Base-by-base conservation (phyloP, 2,113 vertebrate genomes). In the Kryptolebias marmoratus region DNA sequence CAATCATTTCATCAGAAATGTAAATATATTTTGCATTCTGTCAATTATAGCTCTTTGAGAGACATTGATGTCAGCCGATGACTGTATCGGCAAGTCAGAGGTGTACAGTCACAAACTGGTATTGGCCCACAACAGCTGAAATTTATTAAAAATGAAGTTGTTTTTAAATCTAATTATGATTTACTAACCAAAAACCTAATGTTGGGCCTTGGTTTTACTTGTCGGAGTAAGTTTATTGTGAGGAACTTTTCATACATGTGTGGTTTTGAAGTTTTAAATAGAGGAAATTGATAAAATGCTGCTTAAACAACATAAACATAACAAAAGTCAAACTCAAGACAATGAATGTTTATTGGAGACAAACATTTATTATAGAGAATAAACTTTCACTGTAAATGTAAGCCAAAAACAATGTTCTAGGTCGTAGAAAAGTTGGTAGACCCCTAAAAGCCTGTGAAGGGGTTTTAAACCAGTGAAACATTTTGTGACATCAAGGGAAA, bases 381-480 rank as follows among this genome's bases (percentile, higher is more conserved):
- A 2, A 28, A 27, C 28, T 15, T 63, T 16, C 18, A 16, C 36
- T 12, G 44, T 44, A 27, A 48, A 48, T 9, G 42, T 13, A 45
- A 5, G 11, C 7, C 5, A 49, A 44, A 60, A 27, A 22, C 22
- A 45, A 27, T 7, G 36, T 10, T 53, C 28, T 42, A 7, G 45
- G 36, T 36, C 67, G 18, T 47, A 60, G 45, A 58, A 30, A 18
- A 22, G 8, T 16, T 11, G 44, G 18, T 32, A 31, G n/a, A 42
- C 32, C 32, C 32, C 7, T 36, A 36, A 36, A 7, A 31, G 10
- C 49, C 16, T 39, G 47, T 54, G 27, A 13, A 61, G 16, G 3
- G 11, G 9, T 52, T 58, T 11, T 75, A 28, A 10, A 4, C 6
- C 56, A 36, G 22, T 16, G 10, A 39, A 75, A 80, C 77, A 67